Evolutionary conservation across 2,888 invertebrate genomes (phyloP).

Genomic region (Auanema sp.): DNA sequence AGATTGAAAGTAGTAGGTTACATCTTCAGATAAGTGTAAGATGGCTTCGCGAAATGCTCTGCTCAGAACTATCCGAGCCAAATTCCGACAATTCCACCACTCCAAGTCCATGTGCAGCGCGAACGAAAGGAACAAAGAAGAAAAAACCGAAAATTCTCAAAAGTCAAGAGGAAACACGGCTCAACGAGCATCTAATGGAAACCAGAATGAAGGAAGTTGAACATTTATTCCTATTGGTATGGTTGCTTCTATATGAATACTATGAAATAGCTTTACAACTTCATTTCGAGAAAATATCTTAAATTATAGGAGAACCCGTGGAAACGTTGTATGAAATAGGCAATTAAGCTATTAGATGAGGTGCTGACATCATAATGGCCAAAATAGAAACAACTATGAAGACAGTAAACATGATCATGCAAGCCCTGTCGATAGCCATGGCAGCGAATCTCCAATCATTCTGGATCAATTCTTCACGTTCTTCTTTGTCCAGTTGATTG

Average conservation of each 20-base stretch:
- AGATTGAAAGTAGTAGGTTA: not conserved
- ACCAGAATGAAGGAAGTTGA: too few species aligned
- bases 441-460: constrained; percentile 57
- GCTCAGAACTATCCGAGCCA: not conserved
- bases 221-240: too few species aligned
- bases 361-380: constrained; percentile 50
- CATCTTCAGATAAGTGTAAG: not conserved
- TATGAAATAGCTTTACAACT: too few species aligned
- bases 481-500: constrained; percentile 42
- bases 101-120: not conserved
- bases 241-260: too few species aligned
- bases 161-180: too few species aligned
- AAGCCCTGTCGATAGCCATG: constrained; percentile 48
- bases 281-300: too few species aligned
- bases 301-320: too few species aligned
- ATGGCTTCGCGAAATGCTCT: not conserved
- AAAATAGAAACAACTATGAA: constrained; percentile 48
- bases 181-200: too few species aligned
- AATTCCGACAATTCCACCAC: constrained; percentile 1
- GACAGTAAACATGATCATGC: constrained; percentile 48
- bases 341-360: constrained; percentile 46
- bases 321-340: constrained; percentile 1
- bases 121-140: too few species aligned
- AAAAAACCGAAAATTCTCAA: too few species aligned
- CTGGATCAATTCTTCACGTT: constrained; percentile 41